Base-by-base conservation (phyloP, 2,797 vertebrate species). In the Serranus cabrilla region DNA sequence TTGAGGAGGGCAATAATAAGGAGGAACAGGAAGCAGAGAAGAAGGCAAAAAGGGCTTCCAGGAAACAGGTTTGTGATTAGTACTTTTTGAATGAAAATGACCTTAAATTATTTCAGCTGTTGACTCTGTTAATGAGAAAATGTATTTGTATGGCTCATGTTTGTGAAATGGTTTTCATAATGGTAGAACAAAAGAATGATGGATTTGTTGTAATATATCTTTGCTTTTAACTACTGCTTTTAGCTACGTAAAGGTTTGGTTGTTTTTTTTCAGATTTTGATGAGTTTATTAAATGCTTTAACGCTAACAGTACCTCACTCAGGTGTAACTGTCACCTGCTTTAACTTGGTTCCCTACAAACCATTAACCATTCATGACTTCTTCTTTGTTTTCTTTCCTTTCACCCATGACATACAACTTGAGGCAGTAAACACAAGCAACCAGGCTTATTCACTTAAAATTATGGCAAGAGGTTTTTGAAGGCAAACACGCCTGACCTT, bases 11-110 rank as follows among this genome's bases (percentile, higher is more conserved):
- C 46, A 49, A 25, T 0, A 62, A 63, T 13, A 55, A 20, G 4
- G 70, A 63, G 25, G 58, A 54, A 7, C 42, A 55, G 51, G 78
- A 76, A 6, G 73, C 67, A 2, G 79, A 80, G 42, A 93, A 76
- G 73, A 91, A 71, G 65, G 68, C 76, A 0, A 84, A 80, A 39
- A 92, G 90, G 27, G 91, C 93, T 0, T 94, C 93, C 31, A 94
- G 74, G 86, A 95, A 89, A 87, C 94, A 95, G 94, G 95, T 96
- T 0, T 31, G 90, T 66, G 46, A 18, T 45, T 12, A 10, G 25
- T 12, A 25, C 11, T 57, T 37, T 34, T 57, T 37, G 9, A 1
- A 16, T 50, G 16, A 18, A 27, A 27, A 27, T 27, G 6, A 27
- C 27, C 27, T 27, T 6, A 27, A 27, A 27, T 3, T 27, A 27